Evolutionary conservation across 2,113 vertebrate genomes (phyloP), one percentile per base, ranked within the genome.

Genomic region (Penelope pileata): DNA sequence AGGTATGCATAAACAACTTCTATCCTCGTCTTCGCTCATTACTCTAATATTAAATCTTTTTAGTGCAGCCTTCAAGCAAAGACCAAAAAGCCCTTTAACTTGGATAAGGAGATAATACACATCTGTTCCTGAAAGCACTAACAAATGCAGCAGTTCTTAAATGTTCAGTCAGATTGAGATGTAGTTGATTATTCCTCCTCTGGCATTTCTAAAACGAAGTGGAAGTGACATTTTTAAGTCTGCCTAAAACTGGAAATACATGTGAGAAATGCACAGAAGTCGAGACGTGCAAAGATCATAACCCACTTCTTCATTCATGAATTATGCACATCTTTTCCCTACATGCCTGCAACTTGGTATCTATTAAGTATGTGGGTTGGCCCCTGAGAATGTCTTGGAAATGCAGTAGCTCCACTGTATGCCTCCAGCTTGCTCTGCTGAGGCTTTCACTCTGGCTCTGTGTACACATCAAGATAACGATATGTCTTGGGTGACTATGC

Each of bases 141-240:
- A 77, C 69, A 94, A 85, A 88, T 85, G 75, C 75, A 87, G 29
- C 43, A 62, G 27, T 32, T 90, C 85, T 91, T 74, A 70, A 92
- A 51, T 36, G 38, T 74, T 90, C 90, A 38, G 43, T 54, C 69
- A 75, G 72, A 67, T 77, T 81, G 68, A 90, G 77, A 78, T 63
- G 45, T 5, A 67, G 79, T 77, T 23, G 59, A 86, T 93, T 93
- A 88, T 86, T 96, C 54, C 76, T 83, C 70, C 29, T 43, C 38
- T 83, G 82, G 88, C 40, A 59, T 88, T 90, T 91, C 79, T 88
- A 83, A 83, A 93, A 90, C 68, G 83, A 84, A 90, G 40, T 77
- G 42, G 38, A 92, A 77, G 19, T 56, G 79, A 91, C 72, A 74
- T 96, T 84, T 95, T 84, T 7, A 87, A 88, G 84, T 81, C 82